Evolutionary conservation across 2,113 vertebrate genomes (phyloP).

Genomic region (Pangasianodon gigas): DNA sequence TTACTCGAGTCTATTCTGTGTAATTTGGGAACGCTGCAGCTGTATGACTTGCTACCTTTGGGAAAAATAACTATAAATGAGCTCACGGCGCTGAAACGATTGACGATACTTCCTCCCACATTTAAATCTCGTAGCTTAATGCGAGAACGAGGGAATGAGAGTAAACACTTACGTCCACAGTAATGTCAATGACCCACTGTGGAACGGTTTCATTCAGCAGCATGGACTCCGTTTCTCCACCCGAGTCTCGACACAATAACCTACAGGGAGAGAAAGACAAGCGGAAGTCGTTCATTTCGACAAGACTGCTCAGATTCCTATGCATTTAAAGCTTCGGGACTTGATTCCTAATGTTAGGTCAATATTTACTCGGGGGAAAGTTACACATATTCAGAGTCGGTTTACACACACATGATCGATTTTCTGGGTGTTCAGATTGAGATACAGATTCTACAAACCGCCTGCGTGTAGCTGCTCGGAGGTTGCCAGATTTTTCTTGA

Average conservation of each 20-base stretch:
- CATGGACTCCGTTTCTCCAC: slow-evolving; percentile 98
- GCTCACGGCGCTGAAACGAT: not conserved
- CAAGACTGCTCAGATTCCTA: not conserved
- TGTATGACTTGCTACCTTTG: not conserved
- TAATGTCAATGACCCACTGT: slow-evolving; percentile 99
- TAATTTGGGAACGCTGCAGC: no score
- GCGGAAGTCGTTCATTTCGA: not conserved
- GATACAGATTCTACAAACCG: not conserved
- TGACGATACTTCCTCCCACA: no score
- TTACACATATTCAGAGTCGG: not conserved
- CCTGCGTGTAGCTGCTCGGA: not conserved
- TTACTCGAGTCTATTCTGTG: not conserved
- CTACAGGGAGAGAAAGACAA: slow-evolving; percentile 63
- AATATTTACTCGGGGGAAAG: not conserved
- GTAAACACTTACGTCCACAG: slow-evolving; percentile 89
- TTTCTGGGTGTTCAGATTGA: not conserved
- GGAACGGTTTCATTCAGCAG: slow-evolving; percentile 97
- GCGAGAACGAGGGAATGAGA: not conserved
- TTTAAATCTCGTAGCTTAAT: not conserved
- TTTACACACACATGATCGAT: not conserved
- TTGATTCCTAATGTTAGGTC: no score
- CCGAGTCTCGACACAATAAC: slow-evolving; percentile 95
- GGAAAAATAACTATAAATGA: not conserved
- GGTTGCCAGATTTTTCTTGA: not conserved
- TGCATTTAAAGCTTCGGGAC: not conserved